These are phyloP conservation scores for Thunnus thynnus DNA, from an alignment of 2,113 vertebrate genomes.

Conservation along the genomic window DNA sequence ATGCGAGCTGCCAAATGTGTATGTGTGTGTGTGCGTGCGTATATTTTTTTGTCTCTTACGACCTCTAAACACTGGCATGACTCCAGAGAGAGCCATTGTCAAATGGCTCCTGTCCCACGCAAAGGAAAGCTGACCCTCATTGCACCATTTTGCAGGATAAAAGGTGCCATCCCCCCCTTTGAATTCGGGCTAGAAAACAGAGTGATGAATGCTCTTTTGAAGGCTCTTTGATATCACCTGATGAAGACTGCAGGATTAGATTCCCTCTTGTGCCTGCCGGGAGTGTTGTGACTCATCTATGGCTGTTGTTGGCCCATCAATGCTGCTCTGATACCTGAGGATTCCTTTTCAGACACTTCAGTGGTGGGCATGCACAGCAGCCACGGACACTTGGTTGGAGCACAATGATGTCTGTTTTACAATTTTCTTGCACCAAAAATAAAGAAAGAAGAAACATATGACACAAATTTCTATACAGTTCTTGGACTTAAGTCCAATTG, in stretches of 20 bases:
- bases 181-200: constrained; percentile 41
- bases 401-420: neutral
- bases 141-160: constrained; percentile 63
- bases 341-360: constrained; percentile 37
- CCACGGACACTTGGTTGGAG: neutral
- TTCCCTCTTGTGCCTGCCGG: constrained; percentile 33
- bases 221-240: constrained; percentile 60
- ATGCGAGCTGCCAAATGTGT: constrained; percentile 42
- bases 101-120: constrained; percentile 51
- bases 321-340: constrained; percentile 24
- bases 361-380: constrained; percentile 3
- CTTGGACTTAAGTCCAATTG: neutral
- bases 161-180: constrained; percentile 49
- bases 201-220: constrained; percentile 50
- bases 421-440: neutral
- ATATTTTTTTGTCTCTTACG: constrained; percentile 33
- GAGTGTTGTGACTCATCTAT: constrained; percentile 55
- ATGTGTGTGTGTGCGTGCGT: constrained; percentile 45
- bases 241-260: constrained; percentile 39
- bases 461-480: neutral
- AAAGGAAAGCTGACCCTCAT: constrained; percentile 55
- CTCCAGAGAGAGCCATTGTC: constrained; percentile 59
- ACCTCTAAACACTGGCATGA: constrained; percentile 67
- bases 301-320: constrained; percentile 40
- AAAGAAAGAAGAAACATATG: no score